Evolutionary conservation across 2,888 invertebrate genomes (phyloP).

Genomic region (Julus scandinavius): DNA sequence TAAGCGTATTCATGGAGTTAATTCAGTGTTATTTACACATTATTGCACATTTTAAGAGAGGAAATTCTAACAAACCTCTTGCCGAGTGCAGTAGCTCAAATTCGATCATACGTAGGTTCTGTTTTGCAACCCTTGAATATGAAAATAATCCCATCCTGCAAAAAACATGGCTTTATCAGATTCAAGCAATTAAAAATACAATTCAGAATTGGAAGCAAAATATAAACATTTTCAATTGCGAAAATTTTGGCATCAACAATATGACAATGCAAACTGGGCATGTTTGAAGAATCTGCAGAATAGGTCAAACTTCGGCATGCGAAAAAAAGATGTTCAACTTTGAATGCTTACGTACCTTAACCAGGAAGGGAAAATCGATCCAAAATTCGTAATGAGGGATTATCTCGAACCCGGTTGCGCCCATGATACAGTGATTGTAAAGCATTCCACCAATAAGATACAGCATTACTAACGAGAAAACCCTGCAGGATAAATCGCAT

Average conservation of each 20-base stretch:
- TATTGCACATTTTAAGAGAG: constrained; percentile 15
- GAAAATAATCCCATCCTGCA: constrained; percentile 75
- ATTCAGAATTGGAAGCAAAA: background rate
- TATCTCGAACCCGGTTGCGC: constrained; percentile 78
- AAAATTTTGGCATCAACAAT: no score
- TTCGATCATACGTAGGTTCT: constrained; percentile 70
- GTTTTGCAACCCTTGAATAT: constrained; percentile 72
- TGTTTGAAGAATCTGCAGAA: background rate
- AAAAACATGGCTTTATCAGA: constrained; percentile 61
- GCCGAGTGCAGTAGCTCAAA: constrained; percentile 62
- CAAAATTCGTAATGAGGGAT: constrained; percentile 81
- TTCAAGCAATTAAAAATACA: background rate
- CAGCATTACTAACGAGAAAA: constrained; percentile 71
- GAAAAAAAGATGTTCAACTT: no score
- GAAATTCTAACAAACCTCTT: background rate
- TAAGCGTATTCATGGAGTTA: no score
- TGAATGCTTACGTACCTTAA: constrained; percentile 71
- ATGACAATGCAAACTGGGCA: no score
- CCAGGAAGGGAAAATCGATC: constrained; percentile 76
- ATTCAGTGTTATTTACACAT: background rate
- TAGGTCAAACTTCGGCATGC: no score
- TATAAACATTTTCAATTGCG: no score
- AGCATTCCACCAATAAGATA: constrained; percentile 77
- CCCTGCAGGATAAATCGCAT: constrained; percentile 64
- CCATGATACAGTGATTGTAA: constrained; percentile 75